These are phyloP conservation scores for Vombatus ursinus DNA, from an alignment of 2,113 vertebrate genomes.

Conservation along the genomic window DNA sequence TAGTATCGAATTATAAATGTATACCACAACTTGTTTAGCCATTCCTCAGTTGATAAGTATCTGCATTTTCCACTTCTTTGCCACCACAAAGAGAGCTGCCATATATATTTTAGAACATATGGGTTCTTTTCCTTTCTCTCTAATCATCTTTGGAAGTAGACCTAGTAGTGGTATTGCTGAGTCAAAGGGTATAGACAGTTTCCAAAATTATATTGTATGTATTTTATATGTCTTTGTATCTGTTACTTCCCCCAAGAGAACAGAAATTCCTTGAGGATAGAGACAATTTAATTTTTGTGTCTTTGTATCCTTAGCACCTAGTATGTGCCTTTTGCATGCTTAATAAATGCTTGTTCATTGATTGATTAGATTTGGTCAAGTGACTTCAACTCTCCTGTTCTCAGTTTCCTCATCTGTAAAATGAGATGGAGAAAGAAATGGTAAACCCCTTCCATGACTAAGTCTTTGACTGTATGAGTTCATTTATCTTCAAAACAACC, in stretches of 20 bases:
- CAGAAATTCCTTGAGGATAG: background rate
- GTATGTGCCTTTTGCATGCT: background rate
- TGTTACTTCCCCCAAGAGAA: background rate
- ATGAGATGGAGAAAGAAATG: too few relatives aligned
- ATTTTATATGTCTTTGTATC: background rate
- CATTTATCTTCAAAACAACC: background rate
- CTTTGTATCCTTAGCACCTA: background rate
- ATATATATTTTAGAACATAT: background rate
- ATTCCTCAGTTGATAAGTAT: background rate
- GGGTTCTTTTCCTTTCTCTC: background rate
- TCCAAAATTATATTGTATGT: background rate
- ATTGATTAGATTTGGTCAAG: background rate
- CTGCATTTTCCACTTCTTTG: background rate
- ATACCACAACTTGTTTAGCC: background rate
- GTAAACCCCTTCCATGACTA: background rate
- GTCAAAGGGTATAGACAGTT: background rate
- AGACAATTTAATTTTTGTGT: background rate
- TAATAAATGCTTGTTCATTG: background rate
- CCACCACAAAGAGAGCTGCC: background rate
- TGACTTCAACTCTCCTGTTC: too few relatives aligned
- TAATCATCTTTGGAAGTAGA: background rate
- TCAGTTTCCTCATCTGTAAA: background rate
- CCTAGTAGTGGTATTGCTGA: background rate
- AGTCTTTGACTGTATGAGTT: background rate
- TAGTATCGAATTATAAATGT: background rate